phyloP scores from a whole-genome alignment of 2,113 vertebrate species.

The Oncorhynchus masou region DNA sequence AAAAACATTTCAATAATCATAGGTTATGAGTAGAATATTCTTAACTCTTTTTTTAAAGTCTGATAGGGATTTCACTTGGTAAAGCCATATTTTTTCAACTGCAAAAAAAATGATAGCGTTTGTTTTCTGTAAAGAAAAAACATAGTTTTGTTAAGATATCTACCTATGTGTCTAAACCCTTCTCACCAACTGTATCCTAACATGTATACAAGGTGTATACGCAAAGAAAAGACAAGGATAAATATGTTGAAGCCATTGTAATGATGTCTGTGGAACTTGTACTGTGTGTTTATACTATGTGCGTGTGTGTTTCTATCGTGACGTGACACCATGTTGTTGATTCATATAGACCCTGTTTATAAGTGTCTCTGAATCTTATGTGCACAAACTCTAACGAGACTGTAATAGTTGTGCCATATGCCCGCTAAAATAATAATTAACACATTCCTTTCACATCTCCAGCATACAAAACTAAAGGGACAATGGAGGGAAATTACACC shows the following conservation, averaged over 20 bases:
- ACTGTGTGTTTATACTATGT: conserved; percentile 50
- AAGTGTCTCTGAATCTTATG: conserved; percentile 57
- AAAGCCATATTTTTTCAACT: conserved; percentile 79
- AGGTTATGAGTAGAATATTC: conserved; percentile 23
- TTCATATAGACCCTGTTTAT: conserved; percentile 60
- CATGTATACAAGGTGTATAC: conserved; percentile 53
- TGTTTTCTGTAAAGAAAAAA: conserved; percentile 57
- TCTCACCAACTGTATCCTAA: conserved; percentile 49
- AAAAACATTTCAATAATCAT: conserved; percentile 13
- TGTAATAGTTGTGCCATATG: conserved; percentile 31
- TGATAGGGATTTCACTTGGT: conserved; percentile 74
- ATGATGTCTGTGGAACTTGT: conserved; percentile 52
- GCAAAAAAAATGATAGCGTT: conserved; percentile 70
- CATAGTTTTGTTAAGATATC: conserved; percentile 3
- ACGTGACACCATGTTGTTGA: conserved; percentile 50
- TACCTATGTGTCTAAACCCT: conserved; percentile 52
- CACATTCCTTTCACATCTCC: conserved; percentile 56
- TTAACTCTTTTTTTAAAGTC: conserved; percentile 65
- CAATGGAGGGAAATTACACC: conserved; percentile 14
- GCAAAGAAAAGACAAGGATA: conserved; percentile 44
- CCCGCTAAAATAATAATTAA: conserved; percentile 30
- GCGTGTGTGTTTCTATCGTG: conserved; percentile 61
- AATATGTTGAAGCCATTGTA: conserved; percentile 56
- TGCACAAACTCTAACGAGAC: conserved; percentile 48
- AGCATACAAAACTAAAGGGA: conserved; percentile 57